A percentile compares a stretch with the other conserved stretches of the same genome.
Evolutionary conservation across 2,797 vertebrate species (phyloP).

Genomic region (Corythornis leucogaster): DNA sequence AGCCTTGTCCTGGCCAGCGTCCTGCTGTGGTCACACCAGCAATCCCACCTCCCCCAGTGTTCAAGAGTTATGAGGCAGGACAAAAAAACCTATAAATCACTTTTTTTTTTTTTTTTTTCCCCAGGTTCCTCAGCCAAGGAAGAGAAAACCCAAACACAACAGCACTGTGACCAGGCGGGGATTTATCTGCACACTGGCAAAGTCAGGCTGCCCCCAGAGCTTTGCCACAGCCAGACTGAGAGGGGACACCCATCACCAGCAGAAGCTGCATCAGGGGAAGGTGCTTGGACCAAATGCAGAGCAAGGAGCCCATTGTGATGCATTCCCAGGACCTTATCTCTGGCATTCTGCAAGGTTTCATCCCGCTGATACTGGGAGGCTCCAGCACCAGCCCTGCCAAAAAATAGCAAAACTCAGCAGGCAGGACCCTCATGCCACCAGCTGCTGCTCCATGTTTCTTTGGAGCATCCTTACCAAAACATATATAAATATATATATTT

Average conservation of each 20-base stretch:
- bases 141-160: background rate
- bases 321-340: background rate
- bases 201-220: rapidly evolving
- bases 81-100: background rate
- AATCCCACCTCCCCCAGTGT: background rate
- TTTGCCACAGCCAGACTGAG: background rate
- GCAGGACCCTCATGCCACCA: background rate
- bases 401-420: background rate
- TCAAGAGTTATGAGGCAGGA: background rate
- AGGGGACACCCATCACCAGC: background rate
- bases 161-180: rapidly evolving
- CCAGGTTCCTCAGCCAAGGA: background rate
- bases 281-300: rapidly evolving
- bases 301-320: rapidly evolving
- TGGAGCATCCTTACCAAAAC: background rate
- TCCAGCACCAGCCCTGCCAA: background rate
- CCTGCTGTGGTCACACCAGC: rapidly evolving
- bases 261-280: rapidly evolving
- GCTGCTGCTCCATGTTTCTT: background rate
- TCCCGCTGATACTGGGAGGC: rapidly evolving
- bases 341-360: rapidly evolving
- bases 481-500: background rate
- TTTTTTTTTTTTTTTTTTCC: background rate
- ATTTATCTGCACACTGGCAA: background rate
- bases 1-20: background rate